phyloP scores from a whole-genome alignment of 2,797 vertebrate species.

The Gadopsis bispinosus region DNA sequence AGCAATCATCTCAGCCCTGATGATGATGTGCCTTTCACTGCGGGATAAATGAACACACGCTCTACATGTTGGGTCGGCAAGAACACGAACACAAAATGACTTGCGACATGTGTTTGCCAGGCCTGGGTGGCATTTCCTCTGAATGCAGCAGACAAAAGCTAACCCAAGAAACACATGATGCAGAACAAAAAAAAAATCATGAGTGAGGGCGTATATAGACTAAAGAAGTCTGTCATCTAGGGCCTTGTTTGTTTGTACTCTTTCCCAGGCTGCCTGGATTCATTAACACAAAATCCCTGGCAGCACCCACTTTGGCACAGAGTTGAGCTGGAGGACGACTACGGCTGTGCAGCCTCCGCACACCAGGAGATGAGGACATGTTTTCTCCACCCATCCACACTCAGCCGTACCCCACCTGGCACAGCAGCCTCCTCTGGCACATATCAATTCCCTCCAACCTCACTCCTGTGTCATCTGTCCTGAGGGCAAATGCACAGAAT shows the following conservation, averaged over 20 bases:
- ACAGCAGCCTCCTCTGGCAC: conserved; percentile 44
- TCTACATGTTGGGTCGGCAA: background rate
- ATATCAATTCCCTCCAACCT: conserved; percentile 17
- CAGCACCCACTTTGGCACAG: conserved; percentile 53
- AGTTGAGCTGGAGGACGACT: conserved; percentile 48
- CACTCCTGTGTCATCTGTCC: conserved; percentile 1
- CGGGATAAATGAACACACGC: background rate
- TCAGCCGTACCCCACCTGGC: conserved; percentile 36
- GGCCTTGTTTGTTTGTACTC: conserved; percentile 66
- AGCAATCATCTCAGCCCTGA: background rate
- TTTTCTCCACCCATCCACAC: conserved; percentile 50
- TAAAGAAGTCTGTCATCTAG: conserved; percentile 52
- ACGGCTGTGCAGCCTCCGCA: conserved; percentile 40
- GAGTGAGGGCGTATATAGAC: conserved; percentile 43
- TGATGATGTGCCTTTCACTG: background rate
- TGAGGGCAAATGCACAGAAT: conserved; percentile 15
- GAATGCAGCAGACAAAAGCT: conserved; percentile 35
- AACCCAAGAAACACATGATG: conserved; percentile 54
- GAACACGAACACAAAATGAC: conserved; percentile 22
- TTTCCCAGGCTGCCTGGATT: conserved; percentile 65
- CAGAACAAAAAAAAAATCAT: conserved; percentile 64
- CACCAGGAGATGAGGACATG: conserved; percentile 60
- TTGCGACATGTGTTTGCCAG: conserved; percentile 26
- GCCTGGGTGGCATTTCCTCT: conserved; percentile 57
- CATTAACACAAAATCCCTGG: conserved; percentile 68